A percentile compares a stretch with the other conserved stretches of the same genome.
These are phyloP conservation scores for Trachymyrmex septentrionalis DNA, from an alignment of 1,140 invertebrate species.

Conservation along the genomic window DNA sequence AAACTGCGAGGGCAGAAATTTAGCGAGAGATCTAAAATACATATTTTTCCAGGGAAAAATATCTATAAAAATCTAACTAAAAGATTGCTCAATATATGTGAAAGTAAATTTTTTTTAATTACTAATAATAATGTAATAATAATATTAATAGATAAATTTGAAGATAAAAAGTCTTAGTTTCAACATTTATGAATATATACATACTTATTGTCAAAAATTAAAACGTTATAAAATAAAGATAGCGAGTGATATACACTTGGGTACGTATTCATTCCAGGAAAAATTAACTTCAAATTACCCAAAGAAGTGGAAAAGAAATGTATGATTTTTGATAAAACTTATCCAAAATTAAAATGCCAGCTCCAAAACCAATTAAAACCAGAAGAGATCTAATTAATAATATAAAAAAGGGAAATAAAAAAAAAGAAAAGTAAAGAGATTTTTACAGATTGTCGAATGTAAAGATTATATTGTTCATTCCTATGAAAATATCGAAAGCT, in stretches of 20 bases:
- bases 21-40: neutral
- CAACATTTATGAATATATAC: neutral
- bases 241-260: neutral
- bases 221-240: neutral
- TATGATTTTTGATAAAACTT: neutral
- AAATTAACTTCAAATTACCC: neutral
- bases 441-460: neutral
- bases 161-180: neutral
- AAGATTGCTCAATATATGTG: neutral
- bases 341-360: neutral
- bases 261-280: neutral
- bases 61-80: neutral
- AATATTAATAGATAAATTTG: neutral
- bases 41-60: neutral
- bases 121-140: neutral
- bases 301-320: neutral
- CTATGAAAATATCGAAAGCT: slow-evolving; percentile 22
- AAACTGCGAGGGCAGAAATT: neutral
- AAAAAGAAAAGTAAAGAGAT: too few species aligned
- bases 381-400: neutral
- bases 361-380: neutral
- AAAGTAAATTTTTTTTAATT: neutral
- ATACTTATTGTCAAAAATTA: neutral
- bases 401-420: neutral
- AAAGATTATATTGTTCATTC: neutral